Percentiles rank a stretch among this genome's conserved stretches.
Conservation (phyloP, 2,797 vertebrate genomes). For the Chrysolophus pictus region DNA sequence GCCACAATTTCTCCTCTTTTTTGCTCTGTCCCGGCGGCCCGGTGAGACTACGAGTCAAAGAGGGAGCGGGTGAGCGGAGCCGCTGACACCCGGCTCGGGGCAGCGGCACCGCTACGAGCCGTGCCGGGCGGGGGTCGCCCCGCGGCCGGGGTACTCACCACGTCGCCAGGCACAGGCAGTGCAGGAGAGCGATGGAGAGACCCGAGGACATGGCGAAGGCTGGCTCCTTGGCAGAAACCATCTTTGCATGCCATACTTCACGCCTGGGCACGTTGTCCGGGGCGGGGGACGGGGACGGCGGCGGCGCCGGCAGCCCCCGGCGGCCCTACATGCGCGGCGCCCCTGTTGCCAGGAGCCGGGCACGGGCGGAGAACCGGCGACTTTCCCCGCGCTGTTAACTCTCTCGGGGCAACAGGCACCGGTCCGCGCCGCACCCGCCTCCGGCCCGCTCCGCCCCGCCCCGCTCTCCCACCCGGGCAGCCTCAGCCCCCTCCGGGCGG, state of each 20-base stretch:
- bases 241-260: conserved; percentile 95
- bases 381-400: conserved; percentile 62
- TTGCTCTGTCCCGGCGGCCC: conserved; percentile 86
- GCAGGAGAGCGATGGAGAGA: conserved; percentile 86
- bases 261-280: conserved; percentile 86
- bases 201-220: conserved; percentile 85
- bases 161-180: conserved; percentile 88
- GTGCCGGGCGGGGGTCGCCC: no score
- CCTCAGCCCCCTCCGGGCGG: neutral
- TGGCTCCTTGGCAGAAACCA: conserved; percentile 93
- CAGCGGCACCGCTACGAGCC: neutral
- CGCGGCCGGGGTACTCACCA: conserved; percentile 86
- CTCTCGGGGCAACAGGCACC: conserved; percentile 47
- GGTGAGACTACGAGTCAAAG: conserved; percentile 81
- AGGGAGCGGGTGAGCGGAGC: neutral
- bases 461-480: neutral
- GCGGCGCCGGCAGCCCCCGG: neutral
- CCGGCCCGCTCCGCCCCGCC: neutral
- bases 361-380: conserved; percentile 9
- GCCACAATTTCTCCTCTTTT: conserved; percentile 92
- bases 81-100: neutral
- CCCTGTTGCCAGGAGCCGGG: conserved; percentile 19
- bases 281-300: neutral
- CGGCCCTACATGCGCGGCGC: conserved; percentile 12
- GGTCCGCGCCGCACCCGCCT: neutral